Evolutionary conservation across 2,888 invertebrate genomes (phyloP).

Genomic region (Allygus modestus): DNA sequence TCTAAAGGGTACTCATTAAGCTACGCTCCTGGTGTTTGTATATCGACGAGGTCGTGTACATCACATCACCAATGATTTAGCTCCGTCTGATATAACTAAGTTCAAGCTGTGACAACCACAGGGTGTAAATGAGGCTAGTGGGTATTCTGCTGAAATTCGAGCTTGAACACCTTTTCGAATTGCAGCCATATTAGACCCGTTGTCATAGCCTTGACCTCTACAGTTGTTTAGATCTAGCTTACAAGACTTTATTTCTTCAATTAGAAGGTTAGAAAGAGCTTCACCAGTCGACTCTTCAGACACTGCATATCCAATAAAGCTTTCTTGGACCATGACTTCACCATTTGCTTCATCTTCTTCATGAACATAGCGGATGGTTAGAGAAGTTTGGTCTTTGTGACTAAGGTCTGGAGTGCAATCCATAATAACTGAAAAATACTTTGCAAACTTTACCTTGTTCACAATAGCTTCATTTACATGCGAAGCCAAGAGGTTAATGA

Average conservation of each 20-base stretch:
- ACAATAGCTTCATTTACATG: constrained; percentile 52
- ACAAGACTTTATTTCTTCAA: constrained; percentile 46
- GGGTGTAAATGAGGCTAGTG: constrained; percentile 65
- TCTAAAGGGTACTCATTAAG: too few relatives aligned
- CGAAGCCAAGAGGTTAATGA: constrained; percentile 49
- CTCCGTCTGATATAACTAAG: constrained; percentile 63
- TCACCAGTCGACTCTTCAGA: constrained; percentile 64
- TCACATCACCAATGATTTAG: too few relatives aligned
- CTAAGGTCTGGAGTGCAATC: constrained; percentile 67
- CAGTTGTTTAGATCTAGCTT: constrained; percentile 66
- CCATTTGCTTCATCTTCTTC: constrained; percentile 56
- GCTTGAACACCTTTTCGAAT: constrained; percentile 66
- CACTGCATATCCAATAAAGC: constrained; percentile 72
- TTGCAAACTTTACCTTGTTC: constrained; percentile 59
- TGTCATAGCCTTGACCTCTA: constrained; percentile 67
- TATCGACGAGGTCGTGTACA: too few relatives aligned
- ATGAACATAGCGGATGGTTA: constrained; percentile 64
- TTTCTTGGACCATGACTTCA: constrained; percentile 68
- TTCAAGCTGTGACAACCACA: constrained; percentile 66
- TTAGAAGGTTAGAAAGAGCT: constrained; percentile 63
- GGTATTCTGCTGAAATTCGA: constrained; percentile 62
- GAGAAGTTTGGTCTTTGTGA: constrained; percentile 66
- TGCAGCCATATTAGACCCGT: constrained; percentile 67
- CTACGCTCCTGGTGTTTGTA: too few relatives aligned
- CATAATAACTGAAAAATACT: constrained; percentile 66